Evolutionary conservation across 2,888 invertebrate species (phyloP).

Genomic region (Caenorhabditis panamensis): DNA sequence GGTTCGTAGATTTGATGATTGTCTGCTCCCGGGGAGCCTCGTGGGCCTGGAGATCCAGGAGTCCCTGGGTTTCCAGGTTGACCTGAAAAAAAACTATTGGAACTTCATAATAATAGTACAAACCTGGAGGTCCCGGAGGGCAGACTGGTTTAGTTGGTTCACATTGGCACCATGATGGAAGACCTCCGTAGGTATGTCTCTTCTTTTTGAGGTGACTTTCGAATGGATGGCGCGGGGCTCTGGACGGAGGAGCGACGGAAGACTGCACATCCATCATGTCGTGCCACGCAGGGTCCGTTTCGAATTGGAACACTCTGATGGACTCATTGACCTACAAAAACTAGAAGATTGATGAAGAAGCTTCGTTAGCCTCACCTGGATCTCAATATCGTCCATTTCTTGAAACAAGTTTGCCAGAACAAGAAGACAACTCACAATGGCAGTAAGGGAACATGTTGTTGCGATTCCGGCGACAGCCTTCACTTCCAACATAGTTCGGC

Average conservation of each 20-base stretch:
- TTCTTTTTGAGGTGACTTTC: conserved; percentile 54
- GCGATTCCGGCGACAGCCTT: conserved; percentile 43
- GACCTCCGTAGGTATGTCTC: conserved; percentile 53
- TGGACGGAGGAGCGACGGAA: conserved; percentile 31
- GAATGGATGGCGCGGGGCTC: conserved; percentile 34
- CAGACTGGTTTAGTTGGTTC: conserved; percentile 57
- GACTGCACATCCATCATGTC: conserved; percentile 59
- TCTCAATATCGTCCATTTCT: conserved; percentile 51
- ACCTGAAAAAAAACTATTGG: conserved; percentile 20
- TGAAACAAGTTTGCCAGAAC: conserved; percentile 36
- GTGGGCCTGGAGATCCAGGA: conserved; percentile 50
- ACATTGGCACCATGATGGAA: conserved; percentile 58
- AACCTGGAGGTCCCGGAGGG: conserved; percentile 62
- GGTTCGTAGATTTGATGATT: conserved; percentile 56
- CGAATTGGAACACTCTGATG: conserved; percentile 51
- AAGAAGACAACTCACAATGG: conserved; percentile 34
- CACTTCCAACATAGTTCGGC: conserved; percentile 25
- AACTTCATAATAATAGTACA: not conserved
- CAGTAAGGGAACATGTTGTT: conserved; percentile 22
- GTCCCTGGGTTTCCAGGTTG: conserved; percentile 51
- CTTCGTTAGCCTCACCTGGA: conserved; percentile 16
- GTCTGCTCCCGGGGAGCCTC: conserved; percentile 51
- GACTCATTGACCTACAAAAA: conserved; percentile 44
- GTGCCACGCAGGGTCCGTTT: conserved; percentile 58
- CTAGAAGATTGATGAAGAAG: not conserved